Evolutionary conservation across 2,888 invertebrate genomes (phyloP).

Genomic region (Drosophila mettleri): DNA sequence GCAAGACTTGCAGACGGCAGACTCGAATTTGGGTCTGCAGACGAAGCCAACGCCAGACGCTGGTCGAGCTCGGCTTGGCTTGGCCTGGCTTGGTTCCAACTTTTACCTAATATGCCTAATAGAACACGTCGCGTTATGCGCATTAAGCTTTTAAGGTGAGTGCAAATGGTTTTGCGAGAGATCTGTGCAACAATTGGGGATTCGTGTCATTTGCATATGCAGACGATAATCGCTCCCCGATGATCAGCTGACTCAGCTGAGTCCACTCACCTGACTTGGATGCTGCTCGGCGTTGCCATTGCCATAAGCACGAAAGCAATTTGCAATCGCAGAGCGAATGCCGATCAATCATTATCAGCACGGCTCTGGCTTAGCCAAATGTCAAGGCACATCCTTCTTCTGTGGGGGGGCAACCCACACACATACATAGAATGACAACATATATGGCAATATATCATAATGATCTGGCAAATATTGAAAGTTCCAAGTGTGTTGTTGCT

Average conservation of each 20-base stretch:
- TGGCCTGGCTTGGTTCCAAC: constrained; percentile 10
- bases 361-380: constrained; percentile 54
- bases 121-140: constrained; percentile 74
- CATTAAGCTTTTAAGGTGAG: constrained; percentile 46
- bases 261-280: constrained; percentile 21
- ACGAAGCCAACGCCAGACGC: constrained; percentile 19
- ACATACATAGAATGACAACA: constrained; percentile 31
- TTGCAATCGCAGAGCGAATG: constrained; percentile 41
- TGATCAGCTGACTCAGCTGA: constrained; percentile 17
- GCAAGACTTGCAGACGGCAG: constrained; percentile 28
- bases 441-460: constrained; percentile 45
- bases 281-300: constrained; percentile 23
- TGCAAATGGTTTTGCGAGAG: constrained; percentile 19
- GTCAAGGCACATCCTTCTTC: constrained; percentile 74
- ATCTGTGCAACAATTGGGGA: constrained; percentile 37
- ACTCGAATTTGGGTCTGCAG: constrained; percentile 28
- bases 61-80: constrained; percentile 17
- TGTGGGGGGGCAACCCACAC: constrained; percentile 10
- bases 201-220: constrained; percentile 68
- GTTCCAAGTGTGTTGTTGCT: constrained; percentile 35
- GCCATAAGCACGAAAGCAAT: constrained; percentile 62
- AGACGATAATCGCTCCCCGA: constrained; percentile 36
- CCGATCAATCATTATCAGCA: constrained; percentile 66
- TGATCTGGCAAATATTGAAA: constrained; percentile 48
- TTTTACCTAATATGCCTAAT: constrained; percentile 57